Base-by-base conservation (phyloP, 1,140 invertebrate species). In the Batillaria attramentaria region DNA sequence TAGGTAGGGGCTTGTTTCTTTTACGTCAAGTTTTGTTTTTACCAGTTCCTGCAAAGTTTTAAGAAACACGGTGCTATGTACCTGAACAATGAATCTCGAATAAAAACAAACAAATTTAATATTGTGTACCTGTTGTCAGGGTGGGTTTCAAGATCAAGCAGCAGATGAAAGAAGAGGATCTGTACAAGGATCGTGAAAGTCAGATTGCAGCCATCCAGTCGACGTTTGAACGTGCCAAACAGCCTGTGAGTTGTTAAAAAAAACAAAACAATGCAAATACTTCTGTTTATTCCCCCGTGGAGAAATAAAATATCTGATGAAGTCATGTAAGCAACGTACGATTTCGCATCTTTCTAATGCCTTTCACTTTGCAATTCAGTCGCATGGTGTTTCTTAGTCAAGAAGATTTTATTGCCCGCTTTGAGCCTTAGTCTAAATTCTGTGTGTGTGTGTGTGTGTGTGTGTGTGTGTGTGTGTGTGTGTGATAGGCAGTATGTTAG, bases 91-190 rank as follows among this genome's bases (percentile, higher is more conserved):
- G n/a, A n/a, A n/a, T n/a, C n/a, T n/a, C n/a, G n/a, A n/a, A n/a
- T n/a, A n/a, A n/a, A n/a, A n/a, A n/a, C n/a, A n/a, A n/a, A n/a
- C n/a, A n/a, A n/a, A n/a, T n/a, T n/a, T n/a, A n/a, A n/a, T n/a
- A n/a, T n/a, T n/a, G n/a, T n/a, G n/a, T n/a, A n/a, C n/a, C 46
- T 54, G 16, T 54, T 54, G 78, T 41, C 39, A 98, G 98, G 94
- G 97, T 99, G 85, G 98, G 98, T 87, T 99, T 97, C 90, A 98
- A 96, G 92, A 97, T 99, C 78, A 99, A 99, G 87, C 98, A 98
- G 88, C 96, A 94, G 87, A 94, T 98, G 82, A 97, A 96, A 88
- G 97, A 98, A 90, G 97, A 99, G 89, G 96, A 96, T 66, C 90
- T 99, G 20, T 99, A 99, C 87, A 96, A 98, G 94, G 98, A 99